phyloP scores from a whole-genome alignment of 1,140 invertebrate species.

The Leptinotarsa lineolata region DNA sequence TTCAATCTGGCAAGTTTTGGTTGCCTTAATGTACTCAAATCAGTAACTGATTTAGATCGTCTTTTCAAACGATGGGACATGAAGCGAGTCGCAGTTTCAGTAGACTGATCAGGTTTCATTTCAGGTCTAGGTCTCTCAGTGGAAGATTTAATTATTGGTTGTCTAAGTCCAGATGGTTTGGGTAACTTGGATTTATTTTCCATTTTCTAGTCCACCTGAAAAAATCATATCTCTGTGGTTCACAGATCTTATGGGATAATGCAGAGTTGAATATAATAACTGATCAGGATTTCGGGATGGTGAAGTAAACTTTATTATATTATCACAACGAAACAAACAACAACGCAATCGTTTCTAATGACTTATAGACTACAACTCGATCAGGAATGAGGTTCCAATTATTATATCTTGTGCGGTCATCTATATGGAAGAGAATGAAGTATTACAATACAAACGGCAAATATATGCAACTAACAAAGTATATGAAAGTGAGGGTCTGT shows the following conservation, averaged over 20 bases:
- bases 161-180: slow-evolving; percentile 30
- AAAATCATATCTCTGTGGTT: neutral
- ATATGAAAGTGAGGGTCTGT: too few relatives aligned
- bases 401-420: too few relatives aligned
- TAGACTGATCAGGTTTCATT: slow-evolving; percentile 17
- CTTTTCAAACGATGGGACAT: neutral
- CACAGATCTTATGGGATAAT: neutral
- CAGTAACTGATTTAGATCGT: slow-evolving; percentile 31
- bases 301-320: too few relatives aligned
- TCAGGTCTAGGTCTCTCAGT: slow-evolving; percentile 2
- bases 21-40: slow-evolving; percentile 15
- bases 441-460: too few relatives aligned
- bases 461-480: too few relatives aligned
- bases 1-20: neutral
- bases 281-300: too few relatives aligned
- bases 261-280: too few relatives aligned
- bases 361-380: too few relatives aligned
- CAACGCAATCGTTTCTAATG: too few relatives aligned
- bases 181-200: slow-evolving; percentile 21
- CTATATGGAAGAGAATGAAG: too few relatives aligned
- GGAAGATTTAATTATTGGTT: neutral
- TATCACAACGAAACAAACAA: too few relatives aligned
- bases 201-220: neutral
- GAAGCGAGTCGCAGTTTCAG: slow-evolving; percentile 14
- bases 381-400: too few relatives aligned